Percentiles rank a stretch among this genome's conserved stretches.
Evolutionary conservation across 2,888 invertebrate species (phyloP).

Genomic region (Strigamia crassipes): DNA sequence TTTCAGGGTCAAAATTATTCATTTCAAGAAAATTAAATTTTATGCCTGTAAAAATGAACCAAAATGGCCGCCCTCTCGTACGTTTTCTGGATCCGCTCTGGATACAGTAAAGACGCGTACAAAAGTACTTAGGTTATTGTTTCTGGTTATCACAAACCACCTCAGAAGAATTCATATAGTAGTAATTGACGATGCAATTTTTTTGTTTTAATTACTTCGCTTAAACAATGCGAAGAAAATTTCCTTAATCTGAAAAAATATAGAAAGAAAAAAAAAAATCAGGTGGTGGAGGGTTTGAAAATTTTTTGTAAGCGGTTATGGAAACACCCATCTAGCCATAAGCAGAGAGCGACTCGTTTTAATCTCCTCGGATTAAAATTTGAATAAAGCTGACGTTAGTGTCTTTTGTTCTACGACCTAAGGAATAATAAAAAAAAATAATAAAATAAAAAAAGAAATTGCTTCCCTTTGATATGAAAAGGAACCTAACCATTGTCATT

Average conservation of each 20-base stretch:
- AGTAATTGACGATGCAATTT: too few species aligned
- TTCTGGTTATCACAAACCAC: too few species aligned
- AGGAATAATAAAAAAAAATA: neutral
- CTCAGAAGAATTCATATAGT: too few species aligned
- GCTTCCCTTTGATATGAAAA: conserved; percentile 23
- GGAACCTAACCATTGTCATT: conserved; percentile 30
- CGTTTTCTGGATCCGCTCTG: too few species aligned
- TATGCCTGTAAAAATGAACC: too few species aligned
- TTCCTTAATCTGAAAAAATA: neutral
- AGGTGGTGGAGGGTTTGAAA: neutral
- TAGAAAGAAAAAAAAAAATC: neutral
- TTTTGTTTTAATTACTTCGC: neutral
- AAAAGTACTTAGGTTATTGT: too few species aligned
- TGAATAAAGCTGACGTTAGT: conserved; percentile 37
- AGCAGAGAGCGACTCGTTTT: conserved; percentile 8
- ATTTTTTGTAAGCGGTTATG: conserved; percentile 6
- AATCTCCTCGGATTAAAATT: conserved; percentile 29
- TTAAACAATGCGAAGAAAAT: neutral
- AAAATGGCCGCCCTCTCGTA: too few species aligned
- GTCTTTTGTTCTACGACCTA: conserved; percentile 13
- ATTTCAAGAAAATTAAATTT: too few species aligned
- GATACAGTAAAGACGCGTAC: too few species aligned
- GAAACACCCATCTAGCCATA: conserved; percentile 24
- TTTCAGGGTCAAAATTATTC: too few species aligned
- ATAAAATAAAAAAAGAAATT: conserved; percentile 10